These are phyloP conservation scores for Meliscaeva auricollis DNA, from an alignment of 2,888 invertebrate genomes.

Conservation along the genomic window DNA sequence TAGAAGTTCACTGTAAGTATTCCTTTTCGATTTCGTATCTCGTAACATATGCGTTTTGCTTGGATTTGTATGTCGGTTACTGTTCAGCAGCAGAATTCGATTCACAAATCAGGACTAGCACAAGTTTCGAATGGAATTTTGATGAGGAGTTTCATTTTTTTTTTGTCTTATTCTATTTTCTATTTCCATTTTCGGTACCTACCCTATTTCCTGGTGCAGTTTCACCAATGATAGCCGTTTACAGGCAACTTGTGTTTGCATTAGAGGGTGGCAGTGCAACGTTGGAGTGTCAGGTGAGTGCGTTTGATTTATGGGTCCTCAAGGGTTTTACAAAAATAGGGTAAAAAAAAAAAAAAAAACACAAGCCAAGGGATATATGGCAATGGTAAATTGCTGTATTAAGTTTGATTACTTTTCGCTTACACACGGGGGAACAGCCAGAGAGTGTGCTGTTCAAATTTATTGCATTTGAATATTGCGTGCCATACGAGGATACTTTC, in stretches of 20 bases:
- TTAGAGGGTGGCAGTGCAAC: constrained; percentile 88
- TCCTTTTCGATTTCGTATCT: not conserved
- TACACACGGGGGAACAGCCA: constrained; percentile 1
- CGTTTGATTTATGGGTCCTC: constrained; percentile 38
- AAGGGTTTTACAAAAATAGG: not conserved
- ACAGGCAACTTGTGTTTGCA: constrained; percentile 90
- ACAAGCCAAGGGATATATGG: not conserved
- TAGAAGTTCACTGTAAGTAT: constrained; percentile 96
- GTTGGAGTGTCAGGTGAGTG: constrained; percentile 90
- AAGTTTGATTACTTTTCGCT: constrained; percentile 42
- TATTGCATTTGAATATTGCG: constrained; percentile 42
- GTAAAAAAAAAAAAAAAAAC: not conserved
- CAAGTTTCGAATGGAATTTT: constrained; percentile 59
- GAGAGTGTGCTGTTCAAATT: not conserved
- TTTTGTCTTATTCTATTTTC: not conserved
- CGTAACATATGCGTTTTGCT: not conserved
- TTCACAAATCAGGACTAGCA: constrained; percentile 49
- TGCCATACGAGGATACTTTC: not conserved
- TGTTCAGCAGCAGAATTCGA: constrained; percentile 41
- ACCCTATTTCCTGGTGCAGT: constrained; percentile 86
- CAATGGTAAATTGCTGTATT: constrained; percentile 35
- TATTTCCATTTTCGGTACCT: constrained; percentile 13
- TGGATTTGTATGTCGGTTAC: not conserved
- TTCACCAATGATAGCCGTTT: constrained; percentile 92
- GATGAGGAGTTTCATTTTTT: constrained; percentile 46